Evolutionary conservation across 1,140 invertebrate genomes (phyloP), one percentile per base, ranked within the genome.

Genomic region (Cardiocondyla obscurior): DNA sequence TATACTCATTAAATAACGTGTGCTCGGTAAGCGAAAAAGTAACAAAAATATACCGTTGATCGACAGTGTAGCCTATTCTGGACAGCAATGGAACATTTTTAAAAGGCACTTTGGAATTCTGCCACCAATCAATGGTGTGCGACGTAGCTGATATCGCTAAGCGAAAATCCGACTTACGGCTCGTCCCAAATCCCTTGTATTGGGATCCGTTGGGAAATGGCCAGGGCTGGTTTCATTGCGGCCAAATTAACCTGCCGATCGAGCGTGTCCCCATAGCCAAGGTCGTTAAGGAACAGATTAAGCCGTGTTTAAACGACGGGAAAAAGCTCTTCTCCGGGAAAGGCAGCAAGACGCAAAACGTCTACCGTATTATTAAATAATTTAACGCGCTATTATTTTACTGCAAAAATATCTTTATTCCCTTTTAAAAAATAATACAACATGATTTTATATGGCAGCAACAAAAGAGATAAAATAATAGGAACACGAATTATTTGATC

Each of bases 101-200:
- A 89, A 90, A 89, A 84, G 86, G 85, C 91, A 92, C 92, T 92
- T 92, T 92, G 91, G 90, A 92, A 90, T 90, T 84, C 57, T 92
- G 92, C 92, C 92, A 91, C 91, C 89, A 89, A 92, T 92, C 90
- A 91, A 90, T 91, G 90, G 83, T 89, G 84, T 85, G 87, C 88
- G 84, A 89, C 86, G 85, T 88, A 74, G 81, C 81, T 85, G 87
- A 91, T 91, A 90, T 81, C 87, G 89, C 73, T 83, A 53, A 89
- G 84, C 85, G 89, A 90, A 90, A 92, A 92, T 92, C 88, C 87
- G 81, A 92, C 90, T 90, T 92, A 88, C 82, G 81, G 70, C 84
- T 82, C 58, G 73, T 57, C 83, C 85, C 36, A 33, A 36, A 73
- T 73, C 67, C 46, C 82, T 85, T 85, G 85, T 87, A 91, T 85